Base-by-base conservation (phyloP, 2,113 vertebrate genomes). In the Lamprologus speciosus region DNA sequence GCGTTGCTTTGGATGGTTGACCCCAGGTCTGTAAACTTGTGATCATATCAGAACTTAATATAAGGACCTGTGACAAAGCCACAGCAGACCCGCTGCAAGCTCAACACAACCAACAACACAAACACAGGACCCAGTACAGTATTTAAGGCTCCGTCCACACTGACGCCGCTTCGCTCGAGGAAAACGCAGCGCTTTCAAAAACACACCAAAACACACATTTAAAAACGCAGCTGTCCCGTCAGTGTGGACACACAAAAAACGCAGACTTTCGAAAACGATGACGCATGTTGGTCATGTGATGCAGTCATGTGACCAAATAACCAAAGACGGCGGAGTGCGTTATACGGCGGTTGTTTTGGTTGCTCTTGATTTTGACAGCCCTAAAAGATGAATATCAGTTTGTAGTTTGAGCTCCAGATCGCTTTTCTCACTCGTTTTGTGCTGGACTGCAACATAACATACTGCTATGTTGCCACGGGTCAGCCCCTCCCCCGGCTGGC, bases 171-270 rank as follows among this genome's bases (percentile, higher is more conserved):
- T 53, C 3, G 3, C 2, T 53, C 50, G 0, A 53, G 50, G 50
- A 3, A 51, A 14, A 45, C 42, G 42, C 42, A 50, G 47, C 4
- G 3, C 5, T 51, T 50, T 50, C 2, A 50, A 50, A 50, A 50
- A n/a, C n/a, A n/a, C n/a, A n/a, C n/a, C 1, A 50, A 50, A 51
- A 53, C 50, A 5, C 9, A n/a, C 50, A n/a, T 1, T 53, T n/a
- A 1, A 53, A 53, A 53, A 53, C 5, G 9, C 19, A 51, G 19
- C 50, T n/a, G 19, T 1, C 9, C 9, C 1, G 9, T 51, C 0
- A n/a, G 51, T 10, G 51, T 53, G 9, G 51, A 53, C 5, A 10
- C 51, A 0, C 0, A 9, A 5, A 53, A 53, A 53, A 53, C 19
- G 3, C 51, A 53, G 50, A 53, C 50, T 53, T 53, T 21, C 1